Conservation (phyloP, 1,140 invertebrate species). For the Drosophila mojavensis region DNA sequence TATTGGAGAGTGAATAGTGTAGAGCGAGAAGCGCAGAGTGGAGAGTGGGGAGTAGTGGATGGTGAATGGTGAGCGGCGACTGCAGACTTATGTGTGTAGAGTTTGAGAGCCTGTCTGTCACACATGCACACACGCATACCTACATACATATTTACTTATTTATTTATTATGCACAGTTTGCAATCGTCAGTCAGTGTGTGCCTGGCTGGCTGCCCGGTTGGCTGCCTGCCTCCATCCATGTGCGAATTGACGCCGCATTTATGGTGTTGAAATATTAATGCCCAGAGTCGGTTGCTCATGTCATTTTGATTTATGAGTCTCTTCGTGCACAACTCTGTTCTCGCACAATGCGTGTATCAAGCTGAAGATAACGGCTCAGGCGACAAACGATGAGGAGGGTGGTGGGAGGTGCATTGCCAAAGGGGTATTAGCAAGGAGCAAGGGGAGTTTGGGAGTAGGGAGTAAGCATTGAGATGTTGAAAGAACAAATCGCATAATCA, state of each 20-base stretch:
- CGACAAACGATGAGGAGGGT: not conserved
- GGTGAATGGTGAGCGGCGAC: not conserved
- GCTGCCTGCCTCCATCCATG: constrained; percentile 68
- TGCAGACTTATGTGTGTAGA: not conserved
- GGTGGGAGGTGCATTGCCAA: not conserved
- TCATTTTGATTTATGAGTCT: constrained; percentile 76
- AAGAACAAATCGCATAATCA: constrained; percentile 44
- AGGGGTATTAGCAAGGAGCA: not conserved
- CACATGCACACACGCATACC: not conserved
- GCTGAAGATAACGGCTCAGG: constrained; percentile 1
- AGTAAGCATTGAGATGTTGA: constrained; percentile 64
- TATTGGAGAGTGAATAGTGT: not conserved
- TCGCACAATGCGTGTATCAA: constrained; percentile 31
- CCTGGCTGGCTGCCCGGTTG: not conserved
- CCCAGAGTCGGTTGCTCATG: constrained; percentile 76
- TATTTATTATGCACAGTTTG: constrained; percentile 80
- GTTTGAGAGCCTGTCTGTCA: constrained; percentile 5
- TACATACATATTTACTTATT: constrained; percentile 42
- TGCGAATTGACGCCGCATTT: constrained; percentile 80
- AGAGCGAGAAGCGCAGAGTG: not conserved
- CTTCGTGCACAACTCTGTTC: constrained; percentile 46
- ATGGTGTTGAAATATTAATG: constrained; percentile 82
- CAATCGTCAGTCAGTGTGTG: constrained; percentile 62
- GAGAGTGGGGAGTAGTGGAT: constrained; percentile 20
- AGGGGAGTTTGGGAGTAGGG: not conserved